Evolutionary conservation across 2,888 invertebrate genomes (phyloP).

Genomic region (Brassicogethes aeneus): DNA sequence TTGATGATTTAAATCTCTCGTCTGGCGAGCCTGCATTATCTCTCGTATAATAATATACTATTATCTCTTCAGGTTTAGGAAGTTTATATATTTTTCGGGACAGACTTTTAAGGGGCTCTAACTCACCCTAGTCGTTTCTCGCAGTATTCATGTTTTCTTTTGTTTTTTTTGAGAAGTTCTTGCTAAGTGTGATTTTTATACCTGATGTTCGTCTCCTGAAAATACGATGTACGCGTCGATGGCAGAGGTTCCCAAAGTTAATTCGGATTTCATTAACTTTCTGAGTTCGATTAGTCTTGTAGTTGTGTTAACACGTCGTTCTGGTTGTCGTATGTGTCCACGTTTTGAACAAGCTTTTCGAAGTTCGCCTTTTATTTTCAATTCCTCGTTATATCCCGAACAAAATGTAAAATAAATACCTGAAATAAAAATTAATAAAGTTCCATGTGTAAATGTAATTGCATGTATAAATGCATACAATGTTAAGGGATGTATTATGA

Average conservation of each 20-base stretch:
- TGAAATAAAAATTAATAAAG: conserved; percentile 12
- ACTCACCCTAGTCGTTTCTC: no score
- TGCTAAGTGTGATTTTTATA: conserved; percentile 28
- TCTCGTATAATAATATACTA: no score
- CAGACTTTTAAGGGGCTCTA: no score
- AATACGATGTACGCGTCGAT: conserved; percentile 70
- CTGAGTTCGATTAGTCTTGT: conserved; percentile 37
- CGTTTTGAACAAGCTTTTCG: conserved; percentile 34
- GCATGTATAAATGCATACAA: no score
- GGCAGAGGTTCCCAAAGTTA: conserved; percentile 40
- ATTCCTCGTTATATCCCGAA: conserved; percentile 18
- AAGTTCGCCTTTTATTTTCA: conserved; percentile 27
- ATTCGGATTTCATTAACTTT: conserved; percentile 42
- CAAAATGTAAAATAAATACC: conserved; percentile 11
- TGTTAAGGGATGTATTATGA: no score
- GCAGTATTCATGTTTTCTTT: conserved; percentile 3
- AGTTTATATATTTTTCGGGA: no score
- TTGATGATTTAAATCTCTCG: no score
- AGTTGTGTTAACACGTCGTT: conserved; percentile 40
- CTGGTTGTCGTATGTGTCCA: conserved; percentile 36
- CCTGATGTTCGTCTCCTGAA: conserved; percentile 75
- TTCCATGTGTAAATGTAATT: no score
- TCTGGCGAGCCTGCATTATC: no score
- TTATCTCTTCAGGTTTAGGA: no score
- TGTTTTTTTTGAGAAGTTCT: neutral